These are phyloP conservation scores for Pseudolaguvia tuberculata DNA, from an alignment of 2,113 vertebrate genomes.

Conservation along the genomic window DNA sequence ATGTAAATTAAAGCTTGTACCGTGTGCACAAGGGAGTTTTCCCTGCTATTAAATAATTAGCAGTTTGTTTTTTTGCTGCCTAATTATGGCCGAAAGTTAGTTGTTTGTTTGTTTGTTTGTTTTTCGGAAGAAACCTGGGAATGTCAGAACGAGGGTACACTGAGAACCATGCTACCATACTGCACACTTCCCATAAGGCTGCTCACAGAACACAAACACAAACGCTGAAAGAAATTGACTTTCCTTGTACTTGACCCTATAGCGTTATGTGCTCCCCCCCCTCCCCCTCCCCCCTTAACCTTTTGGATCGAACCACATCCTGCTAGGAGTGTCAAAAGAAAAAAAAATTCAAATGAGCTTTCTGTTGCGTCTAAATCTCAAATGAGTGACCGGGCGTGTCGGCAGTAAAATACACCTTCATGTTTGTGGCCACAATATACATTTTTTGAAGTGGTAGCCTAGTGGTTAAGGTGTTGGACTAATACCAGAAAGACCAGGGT, in stretches of 20 bases:
- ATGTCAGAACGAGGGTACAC: not conserved
- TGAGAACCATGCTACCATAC: not conserved
- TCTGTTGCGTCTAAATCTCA: not conserved
- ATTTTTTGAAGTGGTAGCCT: no score
- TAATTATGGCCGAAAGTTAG: conserved; percentile 31
- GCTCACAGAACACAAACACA: conserved; percentile 11
- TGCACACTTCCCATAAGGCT: conserved; percentile 29
- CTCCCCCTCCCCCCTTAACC: no score
- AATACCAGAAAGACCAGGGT: no score
- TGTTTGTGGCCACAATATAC: not conserved
- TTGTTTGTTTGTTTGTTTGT: conserved; percentile 21
- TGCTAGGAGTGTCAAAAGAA: not conserved
- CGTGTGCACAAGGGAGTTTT: conserved; percentile 3
- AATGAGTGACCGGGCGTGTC: not conserved
- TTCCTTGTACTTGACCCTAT: not conserved
- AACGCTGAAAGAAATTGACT: conserved; percentile 2
- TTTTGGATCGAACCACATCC: not conserved
- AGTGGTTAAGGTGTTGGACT: no score
- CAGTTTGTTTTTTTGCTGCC: conserved; percentile 33
- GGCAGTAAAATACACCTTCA: not conserved
- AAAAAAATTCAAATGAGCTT: not conserved
- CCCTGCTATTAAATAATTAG: conserved; percentile 35
- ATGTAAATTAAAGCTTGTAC: conserved; percentile 22
- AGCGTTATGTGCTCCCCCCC: no score
- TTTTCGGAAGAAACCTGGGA: conserved; percentile 23